phyloP scores from a whole-genome alignment of 2,888 invertebrate genomes.

The Cataglyphis livida region DNA sequence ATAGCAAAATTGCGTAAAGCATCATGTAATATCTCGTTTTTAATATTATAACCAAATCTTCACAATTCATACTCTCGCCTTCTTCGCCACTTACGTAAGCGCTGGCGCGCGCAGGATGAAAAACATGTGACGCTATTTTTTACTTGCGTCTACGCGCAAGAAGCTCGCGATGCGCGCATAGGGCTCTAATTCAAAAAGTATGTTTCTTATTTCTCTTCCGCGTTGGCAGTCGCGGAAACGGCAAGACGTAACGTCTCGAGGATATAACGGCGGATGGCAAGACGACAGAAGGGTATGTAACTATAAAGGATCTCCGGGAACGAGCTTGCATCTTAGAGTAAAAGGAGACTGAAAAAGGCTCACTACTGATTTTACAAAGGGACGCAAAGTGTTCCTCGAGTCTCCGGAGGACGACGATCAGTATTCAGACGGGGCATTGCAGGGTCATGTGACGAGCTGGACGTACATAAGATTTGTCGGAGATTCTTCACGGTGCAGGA shows the following conservation, averaged over 20 bases:
- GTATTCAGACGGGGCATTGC: slow-evolving; percentile 74
- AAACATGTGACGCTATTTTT: slow-evolving; percentile 32
- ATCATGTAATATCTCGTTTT: slow-evolving; percentile 33
- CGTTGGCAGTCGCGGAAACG: background rate
- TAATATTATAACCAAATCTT: slow-evolving; percentile 28
- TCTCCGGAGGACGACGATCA: slow-evolving; percentile 65
- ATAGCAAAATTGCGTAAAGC: slow-evolving; percentile 12
- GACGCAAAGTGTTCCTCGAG: slow-evolving; percentile 71
- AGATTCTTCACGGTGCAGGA: slow-evolving; percentile 79
- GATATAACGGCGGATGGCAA: slow-evolving; percentile 55
- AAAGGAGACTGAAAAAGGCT: slow-evolving; percentile 71
- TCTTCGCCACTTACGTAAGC: slow-evolving; percentile 9
- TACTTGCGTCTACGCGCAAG: slow-evolving; percentile 44
- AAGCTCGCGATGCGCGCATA: slow-evolving; percentile 27
- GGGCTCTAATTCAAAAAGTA: slow-evolving; percentile 59
- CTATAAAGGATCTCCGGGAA: slow-evolving; percentile 57
- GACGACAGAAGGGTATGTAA: slow-evolving; percentile 64
- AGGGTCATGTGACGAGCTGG: slow-evolving; percentile 78
- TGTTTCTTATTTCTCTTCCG: slow-evolving; percentile 50
- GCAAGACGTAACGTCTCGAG: slow-evolving; percentile 55
- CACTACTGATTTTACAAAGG: slow-evolving; percentile 81
- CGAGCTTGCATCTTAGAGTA: slow-evolving; percentile 59
- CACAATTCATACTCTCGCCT: slow-evolving; percentile 10
- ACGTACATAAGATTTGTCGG: slow-evolving; percentile 79
- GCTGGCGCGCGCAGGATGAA: slow-evolving; percentile 11